Conservation (phyloP, 1,140 invertebrate genomes). For the Artemia franciscana region DNA sequence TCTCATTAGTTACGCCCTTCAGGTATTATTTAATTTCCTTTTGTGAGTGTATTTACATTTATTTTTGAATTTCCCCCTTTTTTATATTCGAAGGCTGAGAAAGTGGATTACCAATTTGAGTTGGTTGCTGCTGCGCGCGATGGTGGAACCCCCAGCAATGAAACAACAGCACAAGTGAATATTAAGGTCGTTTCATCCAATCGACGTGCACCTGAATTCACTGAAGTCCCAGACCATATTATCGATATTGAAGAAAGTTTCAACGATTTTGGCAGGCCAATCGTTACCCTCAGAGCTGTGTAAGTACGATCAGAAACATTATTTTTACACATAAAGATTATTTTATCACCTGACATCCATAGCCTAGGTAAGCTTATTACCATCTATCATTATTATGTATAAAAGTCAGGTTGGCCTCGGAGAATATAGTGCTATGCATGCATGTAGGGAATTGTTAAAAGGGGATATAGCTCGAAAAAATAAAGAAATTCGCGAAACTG, state of each 20-base stretch:
- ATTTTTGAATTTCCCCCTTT: too few species aligned
- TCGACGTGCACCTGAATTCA: slow-evolving; percentile 57
- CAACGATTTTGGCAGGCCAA: slow-evolving; percentile 34
- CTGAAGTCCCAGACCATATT: slow-evolving; percentile 26
- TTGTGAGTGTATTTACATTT: too few species aligned
- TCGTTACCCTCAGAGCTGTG: slow-evolving; percentile 39
- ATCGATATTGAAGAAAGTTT: slow-evolving; percentile 46
- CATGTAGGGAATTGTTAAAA: too few species aligned
- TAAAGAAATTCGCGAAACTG: too few species aligned
- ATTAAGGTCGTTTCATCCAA: slow-evolving; percentile 64
- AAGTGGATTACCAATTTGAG: slow-evolving; percentile 37
- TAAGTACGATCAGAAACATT: slow-evolving; percentile 27
- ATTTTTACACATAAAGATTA: too few species aligned
- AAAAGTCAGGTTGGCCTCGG: background rate
- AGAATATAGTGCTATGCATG: slow-evolving; percentile 1
- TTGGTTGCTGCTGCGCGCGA: slow-evolving; percentile 50
- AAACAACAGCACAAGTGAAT: slow-evolving; percentile 41
- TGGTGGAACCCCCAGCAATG: slow-evolving; percentile 33
- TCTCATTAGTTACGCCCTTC: too few species aligned
- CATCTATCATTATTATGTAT: too few species aligned
- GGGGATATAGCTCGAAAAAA: too few species aligned
- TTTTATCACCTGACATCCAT: too few species aligned
- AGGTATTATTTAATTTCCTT: too few species aligned
- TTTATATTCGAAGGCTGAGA: slow-evolving; percentile 26
- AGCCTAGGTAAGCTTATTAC: too few species aligned